Evolutionary conservation across 2,888 invertebrate species (phyloP).

Genomic region (Orthosia incerta): DNA sequence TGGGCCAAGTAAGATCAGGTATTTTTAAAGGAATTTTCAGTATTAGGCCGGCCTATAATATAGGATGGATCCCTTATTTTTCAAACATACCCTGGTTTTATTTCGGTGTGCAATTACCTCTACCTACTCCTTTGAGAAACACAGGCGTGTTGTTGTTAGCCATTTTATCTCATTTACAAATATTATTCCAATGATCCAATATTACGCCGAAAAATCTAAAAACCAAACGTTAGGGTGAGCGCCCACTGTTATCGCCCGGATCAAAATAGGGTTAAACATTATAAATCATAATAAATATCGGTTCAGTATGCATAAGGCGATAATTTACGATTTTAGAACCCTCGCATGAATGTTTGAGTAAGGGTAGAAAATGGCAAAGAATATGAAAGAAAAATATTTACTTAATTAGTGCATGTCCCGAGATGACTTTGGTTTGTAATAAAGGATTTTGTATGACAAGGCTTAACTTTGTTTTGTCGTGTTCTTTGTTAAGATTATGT

Average conservation of each 20-base stretch:
- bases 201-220: slow-evolving; percentile 59
- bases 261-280: slow-evolving; percentile 74
- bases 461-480: slow-evolving; percentile 33
- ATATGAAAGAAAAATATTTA: slow-evolving; percentile 57
- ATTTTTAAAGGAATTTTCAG: background rate
- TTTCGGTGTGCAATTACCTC: background rate
- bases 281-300: slow-evolving; percentile 85
- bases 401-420: slow-evolving; percentile 49
- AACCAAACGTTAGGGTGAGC: slow-evolving; percentile 61
- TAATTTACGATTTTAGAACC: slow-evolving; percentile 87
- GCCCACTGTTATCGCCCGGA: slow-evolving; percentile 65
- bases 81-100: background rate
- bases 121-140: background rate
- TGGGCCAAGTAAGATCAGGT: too few relatives aligned
- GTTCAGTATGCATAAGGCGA: slow-evolving; percentile 74
- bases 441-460: slow-evolving; percentile 31
- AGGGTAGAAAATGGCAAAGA: slow-evolving; percentile 66
- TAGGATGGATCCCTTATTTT: too few relatives aligned
- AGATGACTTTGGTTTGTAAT: slow-evolving; percentile 24
- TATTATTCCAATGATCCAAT: slow-evolving; percentile 39
- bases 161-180: slow-evolving; percentile 12
- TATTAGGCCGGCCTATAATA: background rate
- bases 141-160: background rate
- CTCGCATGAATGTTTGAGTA: slow-evolving; percentile 70
- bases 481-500: slow-evolving; percentile 9